Evolutionary conservation across 2,888 invertebrate genomes (phyloP), one percentile per base, ranked within the genome.

Genomic region (Xestia ashworthii): DNA sequence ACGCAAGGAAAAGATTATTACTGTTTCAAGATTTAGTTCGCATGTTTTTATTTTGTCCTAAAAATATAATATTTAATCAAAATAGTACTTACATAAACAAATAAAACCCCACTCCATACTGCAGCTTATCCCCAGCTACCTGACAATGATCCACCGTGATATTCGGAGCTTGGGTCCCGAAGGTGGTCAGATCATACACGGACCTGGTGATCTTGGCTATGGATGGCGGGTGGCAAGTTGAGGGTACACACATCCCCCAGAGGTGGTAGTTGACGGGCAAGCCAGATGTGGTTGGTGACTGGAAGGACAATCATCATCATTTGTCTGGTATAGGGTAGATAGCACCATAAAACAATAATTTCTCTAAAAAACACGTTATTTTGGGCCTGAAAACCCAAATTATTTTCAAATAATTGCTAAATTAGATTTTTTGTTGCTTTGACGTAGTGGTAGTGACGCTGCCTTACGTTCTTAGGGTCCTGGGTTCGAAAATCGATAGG

Each of bases 61-160:
- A 46, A 55, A 55, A n/a, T 25, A n/a, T 58, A 58, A 14, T 60
- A 1, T 32, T 60, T 32, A 3, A 44, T 41, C 6, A 64, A n/a
- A 48, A 32, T 32, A 32, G 6, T 46, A 80, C 90, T 90, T 81
- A 92, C 92, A 87, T 70, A 55, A 91, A 91, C 0, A 85, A 14
- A 65, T 87, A 85, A 55, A 83, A 85, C 8, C 87, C 89, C 0
- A n/a, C 19, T 3, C 78, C 67, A 69, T 78, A 74, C 14, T 78
- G 60, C 16, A 41, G n/a, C 6, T 32, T 65, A 2, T 82, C 80
- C 0, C 87, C 89, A 55, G 88, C 82, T 9, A 66, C 73, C 70
- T 89, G 88, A 66, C 92, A 92, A 41, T 78, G 46, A 11, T 85
- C 78, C 14, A 91, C 82, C 0, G 78, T 78, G 6, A 91, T 76